Evolutionary conservation across 2,888 invertebrate genomes (phyloP).

Genomic region (Oegoconia quadripuncta): DNA sequence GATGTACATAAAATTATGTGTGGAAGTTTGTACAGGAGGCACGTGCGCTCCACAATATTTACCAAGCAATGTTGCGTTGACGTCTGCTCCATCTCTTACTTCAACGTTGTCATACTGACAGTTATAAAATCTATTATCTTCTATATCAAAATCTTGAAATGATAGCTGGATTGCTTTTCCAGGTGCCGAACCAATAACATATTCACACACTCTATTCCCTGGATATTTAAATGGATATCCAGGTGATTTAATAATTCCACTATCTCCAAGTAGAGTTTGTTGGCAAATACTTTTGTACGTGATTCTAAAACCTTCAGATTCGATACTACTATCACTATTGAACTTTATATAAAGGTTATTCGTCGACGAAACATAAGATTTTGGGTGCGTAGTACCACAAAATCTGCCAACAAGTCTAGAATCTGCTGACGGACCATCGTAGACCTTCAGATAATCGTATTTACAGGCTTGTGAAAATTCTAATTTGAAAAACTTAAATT

Average conservation of each 20-base stretch:
- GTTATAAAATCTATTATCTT: slow-evolving; percentile 53
- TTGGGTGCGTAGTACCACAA: slow-evolving; percentile 84
- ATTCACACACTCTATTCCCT: slow-evolving; percentile 81
- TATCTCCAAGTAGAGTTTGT: slow-evolving; percentile 67
- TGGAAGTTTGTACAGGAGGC: slow-evolving; percentile 82
- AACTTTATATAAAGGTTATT: slow-evolving; percentile 78
- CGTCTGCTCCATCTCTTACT: slow-evolving; percentile 85
- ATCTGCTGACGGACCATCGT: slow-evolving; percentile 81
- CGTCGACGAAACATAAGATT: slow-evolving; percentile 78
- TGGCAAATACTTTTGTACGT: slow-evolving; percentile 56
- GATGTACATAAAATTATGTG: slow-evolving; percentile 85
- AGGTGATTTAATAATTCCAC: slow-evolving; percentile 84
- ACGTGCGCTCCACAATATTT: slow-evolving; percentile 82
- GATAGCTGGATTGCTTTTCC: slow-evolving; percentile 83
- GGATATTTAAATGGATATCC: slow-evolving; percentile 86
- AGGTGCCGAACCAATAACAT: slow-evolving; percentile 81
- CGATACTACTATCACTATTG: slow-evolving; percentile 50
- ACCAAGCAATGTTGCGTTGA: slow-evolving; percentile 81
- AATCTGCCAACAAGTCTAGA: slow-evolving; percentile 84
- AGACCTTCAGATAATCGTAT: slow-evolving; percentile 82
- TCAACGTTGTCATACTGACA: slow-evolving; percentile 67
- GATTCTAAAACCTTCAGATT: slow-evolving; percentile 52
- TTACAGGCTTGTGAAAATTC: slow-evolving; percentile 79
- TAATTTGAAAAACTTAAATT: slow-evolving; percentile 82
- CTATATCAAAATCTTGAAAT: slow-evolving; percentile 84